Conservation (phyloP, 1,140 invertebrate species). For the Drosophila nasuta region DNA sequence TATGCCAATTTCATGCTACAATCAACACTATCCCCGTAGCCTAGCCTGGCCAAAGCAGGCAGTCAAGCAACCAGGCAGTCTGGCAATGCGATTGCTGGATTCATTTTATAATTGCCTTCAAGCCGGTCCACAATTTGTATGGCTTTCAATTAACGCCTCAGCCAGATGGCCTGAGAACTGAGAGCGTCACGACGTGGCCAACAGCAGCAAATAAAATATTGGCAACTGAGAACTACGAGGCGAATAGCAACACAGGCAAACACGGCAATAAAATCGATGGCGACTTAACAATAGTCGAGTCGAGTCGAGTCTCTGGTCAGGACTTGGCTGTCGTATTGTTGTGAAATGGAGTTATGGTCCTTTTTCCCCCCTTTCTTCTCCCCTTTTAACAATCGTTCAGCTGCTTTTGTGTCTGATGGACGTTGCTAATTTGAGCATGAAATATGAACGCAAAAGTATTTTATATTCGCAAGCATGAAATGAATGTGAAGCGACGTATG, state of each 20-base stretch:
- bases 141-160: slow-evolving; percentile 77
- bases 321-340: slow-evolving; percentile 6
- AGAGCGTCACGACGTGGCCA: slow-evolving; percentile 44
- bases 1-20: slow-evolving; percentile 65
- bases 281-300: slow-evolving; percentile 31
- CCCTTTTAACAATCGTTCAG: not conserved
- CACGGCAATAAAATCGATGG: slow-evolving; percentile 50
- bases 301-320: slow-evolving; percentile 7
- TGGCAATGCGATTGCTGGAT: slow-evolving; percentile 19
- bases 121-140: slow-evolving; percentile 74
- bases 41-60: too few relatives aligned
- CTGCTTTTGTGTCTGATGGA: slow-evolving; percentile 25
- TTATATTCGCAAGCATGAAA: slow-evolving; percentile 53
- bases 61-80: not conserved
- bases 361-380: too few relatives aligned
- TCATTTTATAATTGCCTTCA: slow-evolving; percentile 77
- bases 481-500: slow-evolving; percentile 28
- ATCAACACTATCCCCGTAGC: slow-evolving; percentile 51
- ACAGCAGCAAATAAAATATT: slow-evolving; percentile 76
- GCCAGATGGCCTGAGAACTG: slow-evolving; percentile 17
- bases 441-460: slow-evolving; percentile 67
- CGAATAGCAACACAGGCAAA: slow-evolving; percentile 54
- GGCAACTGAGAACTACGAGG: slow-evolving; percentile 47
- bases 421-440: slow-evolving; percentile 66
- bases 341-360: slow-evolving; percentile 1